Conservation (phyloP, 53 echinoderm and acorn worm genomes). For the Apostichopus leukothele region DNA sequence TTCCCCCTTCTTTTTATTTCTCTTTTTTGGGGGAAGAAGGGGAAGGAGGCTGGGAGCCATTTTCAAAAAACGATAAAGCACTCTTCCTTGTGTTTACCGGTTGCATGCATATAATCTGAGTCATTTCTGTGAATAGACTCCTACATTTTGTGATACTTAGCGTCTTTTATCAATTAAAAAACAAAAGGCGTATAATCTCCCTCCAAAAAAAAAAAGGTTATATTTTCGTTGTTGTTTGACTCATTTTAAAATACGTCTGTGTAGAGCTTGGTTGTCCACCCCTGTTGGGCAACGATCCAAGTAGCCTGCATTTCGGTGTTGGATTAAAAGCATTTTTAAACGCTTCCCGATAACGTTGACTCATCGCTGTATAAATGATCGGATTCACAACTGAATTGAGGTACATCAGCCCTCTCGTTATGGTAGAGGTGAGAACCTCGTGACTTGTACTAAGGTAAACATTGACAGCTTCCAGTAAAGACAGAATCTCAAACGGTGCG, state of each 20-base stretch:
- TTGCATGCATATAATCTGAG: no score
- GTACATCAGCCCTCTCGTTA: conserved; percentile 72
- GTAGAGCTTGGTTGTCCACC: conserved; percentile 49
- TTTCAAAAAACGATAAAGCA: no score
- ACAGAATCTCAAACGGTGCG: conserved; percentile 56
- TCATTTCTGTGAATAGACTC: no score
- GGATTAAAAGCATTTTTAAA: conserved; percentile 81
- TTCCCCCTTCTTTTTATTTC: no score
- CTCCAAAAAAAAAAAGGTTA: background rate
- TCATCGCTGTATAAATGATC: conserved; percentile 87
- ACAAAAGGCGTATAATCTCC: background rate
- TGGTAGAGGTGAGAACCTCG: background rate
- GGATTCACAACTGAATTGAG: conserved; percentile 89
- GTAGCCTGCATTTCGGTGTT: conserved; percentile 9
- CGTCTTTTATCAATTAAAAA: no score
- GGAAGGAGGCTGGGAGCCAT: no score
- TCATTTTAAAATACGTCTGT: conserved; percentile 59
- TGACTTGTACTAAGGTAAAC: background rate
- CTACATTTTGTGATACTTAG: no score
- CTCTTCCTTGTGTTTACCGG: no score
- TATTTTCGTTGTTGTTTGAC: conserved; percentile 61
- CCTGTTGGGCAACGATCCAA: conserved; percentile 38
- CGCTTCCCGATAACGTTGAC: conserved; percentile 82
- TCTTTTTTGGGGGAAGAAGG: no score
- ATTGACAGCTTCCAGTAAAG: conserved; percentile 29